Conservation (phyloP, 1,140 invertebrate species). For the Euura lappo region DNA sequence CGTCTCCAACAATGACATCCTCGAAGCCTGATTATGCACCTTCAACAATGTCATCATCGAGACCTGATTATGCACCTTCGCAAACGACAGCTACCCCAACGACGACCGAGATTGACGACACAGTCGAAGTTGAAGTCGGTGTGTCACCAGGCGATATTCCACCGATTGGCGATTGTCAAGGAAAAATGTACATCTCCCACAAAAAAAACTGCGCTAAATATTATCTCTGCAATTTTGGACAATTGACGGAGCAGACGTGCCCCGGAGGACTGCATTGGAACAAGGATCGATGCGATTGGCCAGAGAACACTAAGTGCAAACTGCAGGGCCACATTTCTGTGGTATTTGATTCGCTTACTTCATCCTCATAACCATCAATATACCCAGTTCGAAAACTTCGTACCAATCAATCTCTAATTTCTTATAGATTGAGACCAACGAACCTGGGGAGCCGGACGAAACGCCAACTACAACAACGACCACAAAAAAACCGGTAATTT, state of each 20-base stretch:
- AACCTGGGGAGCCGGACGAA: neutral
- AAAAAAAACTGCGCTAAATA: constrained; percentile 78
- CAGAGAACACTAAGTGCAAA: constrained; percentile 71
- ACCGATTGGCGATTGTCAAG: constrained; percentile 61
- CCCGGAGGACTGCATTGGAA: constrained; percentile 79
- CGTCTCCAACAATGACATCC: constrained; percentile 22
- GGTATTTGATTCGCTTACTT: neutral
- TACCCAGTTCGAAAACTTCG: neutral
- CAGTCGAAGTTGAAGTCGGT: constrained; percentile 44
- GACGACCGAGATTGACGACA: constrained; percentile 41
- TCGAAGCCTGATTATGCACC: constrained; percentile 27
- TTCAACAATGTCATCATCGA: constrained; percentile 13
- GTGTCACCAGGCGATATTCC: constrained; percentile 24
- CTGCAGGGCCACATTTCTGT: constrained; percentile 20
- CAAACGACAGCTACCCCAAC: constrained; percentile 13
- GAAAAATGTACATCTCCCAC: constrained; percentile 68
- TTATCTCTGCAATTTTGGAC: constrained; percentile 78
- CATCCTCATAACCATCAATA: neutral
- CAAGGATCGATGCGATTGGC: constrained; percentile 79
- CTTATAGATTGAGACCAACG: constrained; percentile 8
- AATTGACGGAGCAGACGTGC: constrained; percentile 70
- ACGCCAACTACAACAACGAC: neutral
- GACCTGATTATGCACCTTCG: constrained; percentile 7
- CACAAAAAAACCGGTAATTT: constrained; percentile 9
- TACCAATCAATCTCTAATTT: neutral